A percentile compares a stretch with the other conserved stretches of the same genome.
Evolutionary conservation across 2,113 vertebrate genomes (phyloP).

Genomic region (Halcyon senegalensis): DNA sequence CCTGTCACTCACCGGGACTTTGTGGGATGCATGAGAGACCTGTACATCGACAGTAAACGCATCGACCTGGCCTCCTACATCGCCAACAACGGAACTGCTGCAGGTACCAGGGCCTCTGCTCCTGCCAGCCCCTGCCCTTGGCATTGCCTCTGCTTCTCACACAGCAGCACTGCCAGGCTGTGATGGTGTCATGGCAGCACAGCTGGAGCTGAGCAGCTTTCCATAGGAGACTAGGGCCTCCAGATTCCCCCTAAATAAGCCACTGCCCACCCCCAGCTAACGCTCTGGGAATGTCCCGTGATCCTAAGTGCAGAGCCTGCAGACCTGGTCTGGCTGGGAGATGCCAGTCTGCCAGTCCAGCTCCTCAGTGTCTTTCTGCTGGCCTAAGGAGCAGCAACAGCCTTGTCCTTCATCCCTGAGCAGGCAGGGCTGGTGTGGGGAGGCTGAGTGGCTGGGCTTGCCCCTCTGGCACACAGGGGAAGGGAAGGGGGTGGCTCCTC

Average conservation of each 20-base stretch:
- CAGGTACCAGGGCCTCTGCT: slow-evolving; percentile 76
- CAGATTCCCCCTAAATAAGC: neutral
- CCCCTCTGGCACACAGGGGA: neutral
- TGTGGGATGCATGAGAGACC: slow-evolving; percentile 94
- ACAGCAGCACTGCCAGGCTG: neutral
- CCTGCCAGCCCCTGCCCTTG: neutral
- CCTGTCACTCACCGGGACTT: slow-evolving; percentile 91
- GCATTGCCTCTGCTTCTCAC: neutral
- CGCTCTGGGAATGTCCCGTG: neutral
- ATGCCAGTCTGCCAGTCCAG: neutral
- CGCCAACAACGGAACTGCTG: slow-evolving; percentile 91
- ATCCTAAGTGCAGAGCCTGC: neutral
- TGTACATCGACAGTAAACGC: slow-evolving; percentile 91
- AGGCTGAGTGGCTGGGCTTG: neutral
- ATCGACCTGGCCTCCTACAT: slow-evolving; percentile 94
- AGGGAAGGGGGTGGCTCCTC: neutral
- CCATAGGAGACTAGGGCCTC: neutral
- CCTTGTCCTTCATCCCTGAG: neutral
- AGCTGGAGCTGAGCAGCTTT: neutral
- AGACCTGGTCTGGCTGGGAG: neutral
- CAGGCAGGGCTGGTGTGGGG: neutral
- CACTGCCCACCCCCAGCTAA: neutral
- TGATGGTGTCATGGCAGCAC: neutral
- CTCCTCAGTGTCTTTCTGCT: neutral
- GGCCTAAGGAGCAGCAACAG: neutral